A percentile compares a stretch with the other conserved stretches of the same genome.
These are phyloP conservation scores for Drosophila aldrichi DNA, from an alignment of 2,888 invertebrate species.

Conservation along the genomic window DNA sequence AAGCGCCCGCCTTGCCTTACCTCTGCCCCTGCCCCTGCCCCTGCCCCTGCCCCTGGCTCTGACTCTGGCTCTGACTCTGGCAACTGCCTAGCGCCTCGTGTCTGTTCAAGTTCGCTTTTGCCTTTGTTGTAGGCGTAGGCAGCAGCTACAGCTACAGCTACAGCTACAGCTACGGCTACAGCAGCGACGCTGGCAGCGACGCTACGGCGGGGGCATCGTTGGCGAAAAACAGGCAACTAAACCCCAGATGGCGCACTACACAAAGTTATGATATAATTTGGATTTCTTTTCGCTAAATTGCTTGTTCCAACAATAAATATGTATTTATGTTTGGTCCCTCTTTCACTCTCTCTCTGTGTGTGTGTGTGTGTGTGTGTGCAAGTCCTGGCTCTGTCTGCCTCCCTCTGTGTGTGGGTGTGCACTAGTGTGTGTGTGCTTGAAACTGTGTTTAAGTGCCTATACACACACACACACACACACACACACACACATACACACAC, in stretches of 20 bases:
- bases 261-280: slow-evolving; percentile 81
- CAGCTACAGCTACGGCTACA: neutral
- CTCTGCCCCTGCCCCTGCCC: neutral
- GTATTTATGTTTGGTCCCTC: slow-evolving; percentile 72
- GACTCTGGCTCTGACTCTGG: neutral
- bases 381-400: slow-evolving; percentile 35
- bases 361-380: slow-evolving; percentile 24
- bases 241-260: slow-evolving; percentile 85
- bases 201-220: slow-evolving; percentile 1
- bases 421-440: slow-evolving; percentile 38
- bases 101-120: slow-evolving; percentile 21
- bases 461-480: slow-evolving; percentile 41
- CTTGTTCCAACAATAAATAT: slow-evolving; percentile 81
- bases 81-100: slow-evolving; percentile 23
- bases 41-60: neutral
- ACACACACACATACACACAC: slow-evolving; percentile 45
- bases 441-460: slow-evolving; percentile 20
- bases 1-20: slow-evolving; percentile 20
- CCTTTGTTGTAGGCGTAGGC: slow-evolving; percentile 78
- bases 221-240: slow-evolving; percentile 76
- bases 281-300: slow-evolving; percentile 81
- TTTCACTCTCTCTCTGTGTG: neutral
- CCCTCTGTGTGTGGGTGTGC: slow-evolving; percentile 9
- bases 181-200: slow-evolving; percentile 1
- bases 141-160: slow-evolving; percentile 6